A percentile compares a stretch with the other conserved stretches of the same genome.
These are phyloP conservation scores for Mesitornis unicolor DNA, from an alignment of 2,113 vertebrate species.

Conservation along the genomic window DNA sequence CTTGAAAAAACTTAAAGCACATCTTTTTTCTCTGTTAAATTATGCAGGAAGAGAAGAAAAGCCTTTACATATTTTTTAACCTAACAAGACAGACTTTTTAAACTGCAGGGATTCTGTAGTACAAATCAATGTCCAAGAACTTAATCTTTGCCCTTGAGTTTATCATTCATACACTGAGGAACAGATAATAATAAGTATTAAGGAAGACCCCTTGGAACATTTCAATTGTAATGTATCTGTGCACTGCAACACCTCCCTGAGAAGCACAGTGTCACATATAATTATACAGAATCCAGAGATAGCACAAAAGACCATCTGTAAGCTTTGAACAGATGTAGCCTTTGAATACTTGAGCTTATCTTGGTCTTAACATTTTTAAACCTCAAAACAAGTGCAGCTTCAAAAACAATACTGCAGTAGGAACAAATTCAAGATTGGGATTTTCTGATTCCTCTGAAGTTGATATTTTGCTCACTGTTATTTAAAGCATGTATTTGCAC, in stretches of 20 bases:
- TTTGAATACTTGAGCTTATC: conserved; percentile 63
- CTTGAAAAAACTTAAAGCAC: neutral
- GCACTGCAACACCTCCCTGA: conserved; percentile 43
- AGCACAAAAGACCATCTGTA: conserved; percentile 74
- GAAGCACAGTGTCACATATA: conserved; percentile 53
- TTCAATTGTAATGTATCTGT: conserved; percentile 59
- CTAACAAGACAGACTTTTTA: neutral
- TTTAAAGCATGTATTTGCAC: neutral
- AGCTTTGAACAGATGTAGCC: conserved; percentile 62
- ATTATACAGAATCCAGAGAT: conserved; percentile 58
- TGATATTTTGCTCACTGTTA: neutral
- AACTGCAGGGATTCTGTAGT: neutral
- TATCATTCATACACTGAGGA: neutral
- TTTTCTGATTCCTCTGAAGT: neutral
- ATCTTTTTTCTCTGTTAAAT: neutral
- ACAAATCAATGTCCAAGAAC: neutral
- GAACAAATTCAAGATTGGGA: neutral
- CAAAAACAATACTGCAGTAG: neutral
- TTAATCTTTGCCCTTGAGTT: conserved; percentile 26
- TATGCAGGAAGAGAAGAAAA: neutral
- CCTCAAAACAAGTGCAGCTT: conserved; percentile 18
- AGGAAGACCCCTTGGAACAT: conserved; percentile 19
- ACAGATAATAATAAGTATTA: conserved; percentile 41
- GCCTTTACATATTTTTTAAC: neutral
- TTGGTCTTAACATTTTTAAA: conserved; percentile 44